Evolutionary conservation across 2,797 vertebrate species (phyloP).

Genomic region (Pelochelys cantorii): DNA sequence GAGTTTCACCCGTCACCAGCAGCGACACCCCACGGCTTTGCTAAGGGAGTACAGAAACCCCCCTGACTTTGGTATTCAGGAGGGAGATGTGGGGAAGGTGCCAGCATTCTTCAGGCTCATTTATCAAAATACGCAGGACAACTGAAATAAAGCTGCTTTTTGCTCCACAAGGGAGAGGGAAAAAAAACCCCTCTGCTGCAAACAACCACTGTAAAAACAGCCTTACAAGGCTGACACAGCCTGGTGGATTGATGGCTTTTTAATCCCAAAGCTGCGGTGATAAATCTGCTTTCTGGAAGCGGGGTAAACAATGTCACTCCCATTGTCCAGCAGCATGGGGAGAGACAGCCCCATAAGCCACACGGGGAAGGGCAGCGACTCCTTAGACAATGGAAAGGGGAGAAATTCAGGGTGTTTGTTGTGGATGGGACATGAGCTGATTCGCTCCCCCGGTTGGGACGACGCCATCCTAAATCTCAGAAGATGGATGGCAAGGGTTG

Average conservation of each 20-base stretch:
- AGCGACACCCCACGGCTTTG: not conserved
- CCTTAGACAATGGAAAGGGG: fast-evolving
- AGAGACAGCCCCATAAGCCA: not conserved
- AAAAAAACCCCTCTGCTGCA: slow-evolving; percentile 6
- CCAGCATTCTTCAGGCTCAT: slow-evolving; percentile 34
- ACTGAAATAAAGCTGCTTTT: slow-evolving; percentile 47
- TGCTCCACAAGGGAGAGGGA: not conserved
- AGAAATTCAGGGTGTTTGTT: not conserved
- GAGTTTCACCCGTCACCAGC: not conserved
- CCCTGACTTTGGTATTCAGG: slow-evolving; percentile 14
- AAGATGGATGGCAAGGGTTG: not conserved
- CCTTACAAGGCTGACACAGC: slow-evolving; percentile 73
- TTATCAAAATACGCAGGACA: slow-evolving; percentile 47
- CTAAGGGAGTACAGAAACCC: not conserved
- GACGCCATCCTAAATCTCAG: not conserved
- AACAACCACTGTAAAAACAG: slow-evolving; percentile 43
- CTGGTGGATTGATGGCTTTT: slow-evolving; percentile 65
- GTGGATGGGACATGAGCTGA: not conserved
- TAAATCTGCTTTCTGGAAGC: slow-evolving; percentile 68
- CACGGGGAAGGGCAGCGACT: not conserved
- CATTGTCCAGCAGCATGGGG: fast-evolving
- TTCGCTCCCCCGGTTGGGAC: not conserved
- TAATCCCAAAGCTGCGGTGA: slow-evolving; percentile 64
- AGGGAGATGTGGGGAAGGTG: not conserved
- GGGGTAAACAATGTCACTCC: slow-evolving; percentile 16